Conservation (phyloP, 2,888 invertebrate genomes). For the Unio pictorum region DNA sequence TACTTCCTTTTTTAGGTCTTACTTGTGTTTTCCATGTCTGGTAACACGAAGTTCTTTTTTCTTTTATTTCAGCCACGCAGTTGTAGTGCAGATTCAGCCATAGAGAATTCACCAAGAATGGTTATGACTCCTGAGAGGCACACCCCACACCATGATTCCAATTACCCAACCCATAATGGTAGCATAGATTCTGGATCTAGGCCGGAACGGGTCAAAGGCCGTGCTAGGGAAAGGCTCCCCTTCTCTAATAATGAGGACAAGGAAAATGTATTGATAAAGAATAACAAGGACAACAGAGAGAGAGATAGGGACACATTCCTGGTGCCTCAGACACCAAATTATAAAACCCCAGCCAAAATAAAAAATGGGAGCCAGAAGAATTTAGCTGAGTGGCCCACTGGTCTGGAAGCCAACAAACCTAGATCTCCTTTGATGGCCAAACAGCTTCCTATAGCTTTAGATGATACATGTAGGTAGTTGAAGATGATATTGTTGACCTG, state of each 20-base stretch:
- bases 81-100: slow-evolving; percentile 40
- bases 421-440: slow-evolving; percentile 56
- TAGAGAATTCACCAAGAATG: slow-evolving; percentile 16
- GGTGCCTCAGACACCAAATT: slow-evolving; percentile 67
- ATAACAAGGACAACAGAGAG: slow-evolving; percentile 53
- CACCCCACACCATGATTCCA: slow-evolving; percentile 19
- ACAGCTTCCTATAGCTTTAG: slow-evolving; percentile 50
- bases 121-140: slow-evolving; percentile 20
- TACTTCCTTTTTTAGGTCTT: too few relatives aligned
- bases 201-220: slow-evolving; percentile 40
- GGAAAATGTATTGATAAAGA: slow-evolving; percentile 21
- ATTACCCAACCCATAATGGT: slow-evolving; percentile 1
- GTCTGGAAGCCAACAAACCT: slow-evolving; percentile 34
- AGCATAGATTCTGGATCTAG: slow-evolving; percentile 21
- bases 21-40: too few relatives aligned
- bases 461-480: slow-evolving; percentile 58
- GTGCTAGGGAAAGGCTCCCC: slow-evolving; percentile 52
- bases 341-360: slow-evolving; percentile 39
- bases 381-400: slow-evolving; percentile 18
- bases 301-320: slow-evolving; percentile 61
- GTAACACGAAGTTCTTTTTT: too few relatives aligned
- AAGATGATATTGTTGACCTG: neutral
- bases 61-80: slow-evolving; percentile 26
- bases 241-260: slow-evolving; percentile 48
- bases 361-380: slow-evolving; percentile 28